A percentile compares a stretch with the other conserved stretches of the same genome.
phyloP scores from a whole-genome alignment of 1,140 invertebrate species.

The Leucophenga varia region DNA sequence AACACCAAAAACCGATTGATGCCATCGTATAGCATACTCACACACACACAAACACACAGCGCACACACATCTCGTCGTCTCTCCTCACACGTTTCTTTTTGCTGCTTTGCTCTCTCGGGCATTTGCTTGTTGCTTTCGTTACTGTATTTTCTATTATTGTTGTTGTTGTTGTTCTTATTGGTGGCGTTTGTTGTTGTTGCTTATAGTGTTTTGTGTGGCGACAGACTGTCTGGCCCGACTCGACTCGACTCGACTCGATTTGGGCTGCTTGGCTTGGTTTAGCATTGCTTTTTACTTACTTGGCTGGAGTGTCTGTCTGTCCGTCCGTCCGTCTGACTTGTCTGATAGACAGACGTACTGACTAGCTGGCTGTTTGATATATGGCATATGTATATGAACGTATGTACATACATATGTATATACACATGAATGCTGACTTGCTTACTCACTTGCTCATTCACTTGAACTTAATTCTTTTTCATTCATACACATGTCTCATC shows the following conservation, averaged over 20 bases:
- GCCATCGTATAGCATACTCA: conserved; percentile 2
- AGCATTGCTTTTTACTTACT: conserved; percentile 12
- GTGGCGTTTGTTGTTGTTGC: conserved; percentile 25
- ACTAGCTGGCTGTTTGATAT: too few relatives aligned
- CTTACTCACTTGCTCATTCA: too few relatives aligned
- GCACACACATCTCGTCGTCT: not conserved
- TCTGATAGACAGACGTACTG: too few relatives aligned
- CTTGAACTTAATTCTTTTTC: too few relatives aligned
- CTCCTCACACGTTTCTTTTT: not conserved
- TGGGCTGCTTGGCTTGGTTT: conserved; percentile 20
- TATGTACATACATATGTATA: conserved; percentile 8
- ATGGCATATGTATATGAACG: conserved; percentile 16
- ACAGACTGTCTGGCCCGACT: conserved; percentile 52
- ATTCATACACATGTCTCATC: too few relatives aligned
- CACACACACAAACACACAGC: conserved; percentile 3
- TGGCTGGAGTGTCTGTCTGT: not conserved
- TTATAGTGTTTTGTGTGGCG: conserved; percentile 50
- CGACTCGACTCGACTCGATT: conserved; percentile 4
- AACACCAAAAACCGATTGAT: too few relatives aligned
- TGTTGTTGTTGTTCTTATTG: conserved; percentile 10
- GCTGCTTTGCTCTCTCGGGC: conserved; percentile 25
- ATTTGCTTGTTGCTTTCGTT: conserved; percentile 13
- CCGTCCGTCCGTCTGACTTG: conserved; percentile 30
- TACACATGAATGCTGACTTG: too few relatives aligned
- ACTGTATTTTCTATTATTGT: conserved; percentile 7